These are phyloP conservation scores for Microtus oregoni DNA, from an alignment of 2,113 vertebrate genomes.

Conservation along the genomic window DNA sequence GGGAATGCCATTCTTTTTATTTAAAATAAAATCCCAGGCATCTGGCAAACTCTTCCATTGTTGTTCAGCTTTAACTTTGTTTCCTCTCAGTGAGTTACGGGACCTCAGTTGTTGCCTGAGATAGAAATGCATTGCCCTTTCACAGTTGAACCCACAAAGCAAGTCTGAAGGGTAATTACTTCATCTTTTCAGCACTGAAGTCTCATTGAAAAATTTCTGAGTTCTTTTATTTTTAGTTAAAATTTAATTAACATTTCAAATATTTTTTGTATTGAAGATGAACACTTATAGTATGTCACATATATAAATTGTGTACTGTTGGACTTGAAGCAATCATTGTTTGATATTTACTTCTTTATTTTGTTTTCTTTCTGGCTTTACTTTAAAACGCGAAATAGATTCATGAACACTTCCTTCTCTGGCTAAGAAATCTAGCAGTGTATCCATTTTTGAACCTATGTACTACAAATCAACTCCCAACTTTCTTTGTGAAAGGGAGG, in stretches of 20 bases:
- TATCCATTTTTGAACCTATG: neutral
- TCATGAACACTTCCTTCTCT: neutral
- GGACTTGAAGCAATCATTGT: conserved; percentile 11
- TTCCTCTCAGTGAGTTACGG: neutral
- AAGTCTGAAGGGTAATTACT: neutral
- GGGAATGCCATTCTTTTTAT: neutral
- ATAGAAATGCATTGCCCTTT: conserved; percentile 4
- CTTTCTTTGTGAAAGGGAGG: neutral
- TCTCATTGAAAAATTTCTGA: neutral
- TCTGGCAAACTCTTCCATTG: neutral
- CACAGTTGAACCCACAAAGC: neutral
- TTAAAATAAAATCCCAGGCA: neutral
- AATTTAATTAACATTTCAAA: neutral
- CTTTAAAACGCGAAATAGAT: neutral
- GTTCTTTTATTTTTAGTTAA: neutral
- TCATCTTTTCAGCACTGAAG: neutral
- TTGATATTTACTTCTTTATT: conserved; percentile 12
- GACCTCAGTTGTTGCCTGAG: neutral
- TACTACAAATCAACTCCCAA: neutral
- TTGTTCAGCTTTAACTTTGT: conserved; percentile 9
- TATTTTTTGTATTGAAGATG: neutral
- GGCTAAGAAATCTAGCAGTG: neutral
- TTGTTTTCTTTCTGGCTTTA: neutral
- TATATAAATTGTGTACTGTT: neutral
- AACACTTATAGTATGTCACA: neutral